These are phyloP conservation scores for Drosophila parthenogenetica DNA, from an alignment of 2,888 invertebrate species.

Conservation along the genomic window DNA sequence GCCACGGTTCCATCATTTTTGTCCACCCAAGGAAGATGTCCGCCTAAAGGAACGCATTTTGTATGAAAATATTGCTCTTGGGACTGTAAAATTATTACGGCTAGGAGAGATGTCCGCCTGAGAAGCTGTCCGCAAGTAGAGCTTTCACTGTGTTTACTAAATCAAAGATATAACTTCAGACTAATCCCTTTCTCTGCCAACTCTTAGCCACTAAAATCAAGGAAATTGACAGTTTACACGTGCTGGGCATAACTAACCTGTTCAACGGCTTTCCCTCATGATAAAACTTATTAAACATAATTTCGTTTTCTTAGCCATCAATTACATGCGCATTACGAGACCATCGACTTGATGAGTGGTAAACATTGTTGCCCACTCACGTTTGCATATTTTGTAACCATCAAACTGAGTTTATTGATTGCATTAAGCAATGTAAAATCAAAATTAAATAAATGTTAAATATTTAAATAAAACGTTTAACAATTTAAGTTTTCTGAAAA, in stretches of 20 bases:
- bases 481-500: too few species aligned
- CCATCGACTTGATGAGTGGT: conserved; percentile 4
- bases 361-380: conserved; percentile 12
- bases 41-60: too few species aligned
- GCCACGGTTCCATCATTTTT: too few species aligned
- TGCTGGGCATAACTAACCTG: background rate
- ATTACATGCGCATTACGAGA: conserved; percentile 29
- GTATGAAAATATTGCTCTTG: too few species aligned
- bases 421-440: background rate
- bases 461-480: too few species aligned
- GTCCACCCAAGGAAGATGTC: too few species aligned
- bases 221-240: conserved; percentile 13
- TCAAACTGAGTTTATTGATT: conserved; percentile 13
- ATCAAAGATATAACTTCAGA: background rate
- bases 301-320: conserved; percentile 15
- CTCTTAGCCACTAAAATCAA: background rate
- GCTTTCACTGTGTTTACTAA: too few species aligned
- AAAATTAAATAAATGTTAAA: too few species aligned
- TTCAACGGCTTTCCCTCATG: conserved; percentile 20
- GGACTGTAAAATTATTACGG: too few species aligned
- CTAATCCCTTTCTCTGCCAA: background rate
- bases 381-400: conserved; percentile 15
- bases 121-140: too few species aligned
- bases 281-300: conserved; percentile 16
- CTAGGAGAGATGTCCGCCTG: too few species aligned